A percentile compares a stretch with the other conserved stretches of the same genome.
phyloP scores from a whole-genome alignment of 2,113 vertebrate species.

The Rhea americana region DNA sequence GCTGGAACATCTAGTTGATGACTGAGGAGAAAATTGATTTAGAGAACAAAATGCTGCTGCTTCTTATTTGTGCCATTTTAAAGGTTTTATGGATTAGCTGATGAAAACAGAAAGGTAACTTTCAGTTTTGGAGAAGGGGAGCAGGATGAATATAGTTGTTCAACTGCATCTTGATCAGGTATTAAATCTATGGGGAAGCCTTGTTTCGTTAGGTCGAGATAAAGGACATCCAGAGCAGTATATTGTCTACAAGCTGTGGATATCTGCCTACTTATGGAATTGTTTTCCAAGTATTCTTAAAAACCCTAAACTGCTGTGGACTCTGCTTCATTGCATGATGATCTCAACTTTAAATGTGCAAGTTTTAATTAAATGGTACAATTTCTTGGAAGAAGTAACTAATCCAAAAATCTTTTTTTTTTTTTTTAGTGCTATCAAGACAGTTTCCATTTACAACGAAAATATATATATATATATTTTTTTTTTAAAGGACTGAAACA shows the following conservation, averaged over 20 bases:
- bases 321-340: neutral
- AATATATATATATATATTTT: too few species aligned
- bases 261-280: neutral
- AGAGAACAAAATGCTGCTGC: slow-evolving; percentile 72
- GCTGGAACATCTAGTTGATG: slow-evolving; percentile 77
- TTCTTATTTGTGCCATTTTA: slow-evolving; percentile 73
- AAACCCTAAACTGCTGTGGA: neutral
- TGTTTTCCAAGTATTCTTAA: neutral
- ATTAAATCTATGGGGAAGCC: neutral
- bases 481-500: neutral
- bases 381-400: neutral
- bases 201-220: neutral
- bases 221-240: neutral
- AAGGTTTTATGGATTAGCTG: slow-evolving; percentile 73
- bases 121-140: slow-evolving; percentile 48
- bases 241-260: neutral
- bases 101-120: slow-evolving; percentile 64
- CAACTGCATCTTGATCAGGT: slow-evolving; percentile 46
- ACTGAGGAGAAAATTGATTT: slow-evolving; percentile 80
- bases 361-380: neutral
- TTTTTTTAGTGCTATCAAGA: neutral
- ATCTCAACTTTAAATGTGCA: neutral
- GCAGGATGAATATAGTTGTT: slow-evolving; percentile 39
- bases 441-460: neutral
- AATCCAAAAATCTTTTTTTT: neutral